Conservation (phyloP, 1,140 invertebrate species). For the Caerostris darwini region DNA sequence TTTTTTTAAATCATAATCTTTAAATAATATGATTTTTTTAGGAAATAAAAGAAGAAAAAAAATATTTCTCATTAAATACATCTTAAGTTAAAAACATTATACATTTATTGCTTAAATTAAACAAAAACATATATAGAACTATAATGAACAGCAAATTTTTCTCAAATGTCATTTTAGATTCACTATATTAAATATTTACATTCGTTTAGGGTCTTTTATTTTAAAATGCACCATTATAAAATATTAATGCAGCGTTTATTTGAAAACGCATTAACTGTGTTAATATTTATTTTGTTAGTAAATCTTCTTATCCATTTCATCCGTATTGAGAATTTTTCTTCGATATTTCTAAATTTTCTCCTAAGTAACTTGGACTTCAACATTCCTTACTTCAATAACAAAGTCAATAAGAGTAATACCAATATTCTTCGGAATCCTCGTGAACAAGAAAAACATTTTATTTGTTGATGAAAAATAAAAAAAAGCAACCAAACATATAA, state of each 20-base stretch:
- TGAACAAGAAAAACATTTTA: background rate
- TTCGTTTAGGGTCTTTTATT: background rate
- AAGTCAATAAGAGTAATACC: slow-evolving; percentile 6
- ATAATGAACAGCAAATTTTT: no score
- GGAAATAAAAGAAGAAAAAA: no score
- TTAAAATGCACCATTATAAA: background rate
- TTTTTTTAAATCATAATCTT: no score
- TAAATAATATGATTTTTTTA: no score
- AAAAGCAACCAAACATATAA: background rate
- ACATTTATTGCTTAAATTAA: no score
- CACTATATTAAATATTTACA: no score
- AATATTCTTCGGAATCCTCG: background rate
- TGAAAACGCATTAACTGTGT: background rate
- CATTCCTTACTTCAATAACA: background rate
- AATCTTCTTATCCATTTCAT: background rate
- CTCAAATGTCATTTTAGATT: no score
- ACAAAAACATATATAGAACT: no score
- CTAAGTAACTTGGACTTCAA: no score
- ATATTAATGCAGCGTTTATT: background rate
- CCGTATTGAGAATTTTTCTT: background rate
- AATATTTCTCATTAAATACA: no score
- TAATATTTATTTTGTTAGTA: background rate
- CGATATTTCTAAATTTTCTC: background rate
- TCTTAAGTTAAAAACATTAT: no score
- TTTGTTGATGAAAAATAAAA: background rate